Evolutionary conservation across 2,113 vertebrate species (phyloP), one percentile per base, ranked within the genome.

Genomic region (Coptodon rendalli): DNA sequence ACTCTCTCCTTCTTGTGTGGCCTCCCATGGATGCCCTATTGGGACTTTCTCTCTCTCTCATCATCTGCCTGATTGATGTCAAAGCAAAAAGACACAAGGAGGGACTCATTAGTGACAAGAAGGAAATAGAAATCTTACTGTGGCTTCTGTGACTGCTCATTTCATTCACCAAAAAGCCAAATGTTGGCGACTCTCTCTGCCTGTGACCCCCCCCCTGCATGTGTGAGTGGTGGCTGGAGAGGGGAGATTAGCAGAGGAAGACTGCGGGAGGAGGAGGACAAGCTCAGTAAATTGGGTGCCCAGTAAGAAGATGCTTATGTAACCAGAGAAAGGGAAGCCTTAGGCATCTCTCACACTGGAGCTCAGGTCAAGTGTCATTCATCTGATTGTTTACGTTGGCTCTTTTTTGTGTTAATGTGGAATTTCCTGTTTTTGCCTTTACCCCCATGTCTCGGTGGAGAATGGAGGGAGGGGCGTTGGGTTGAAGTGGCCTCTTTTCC

Each of bases 351-450:
- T 91, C 87, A 56, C 90, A 19, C 79, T 83, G 78, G 76, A 87
- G 87, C 84, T 78, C 13, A 50, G 94, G 94, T 96, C 95, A 95
- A 93, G 92, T 93, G 95, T 95, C 94, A 94, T 48, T 89, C 89
- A 57, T 93, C 86, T 89, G 92, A 94, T 95, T 95, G 95, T 96
- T 96, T 95, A 95, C 90, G 17, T 93, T 94, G 90, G 91, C 89
- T 86, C 93, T 92, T 95, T 95, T 95, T 92, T 95, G 92, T 92
- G 93, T 95, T 96, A 95, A 95, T 94, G 93, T 94, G 96, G 95
- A 96, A 96, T 96, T 95, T 96, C 94, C 93, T 96, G 94, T 95
- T 95, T 95, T 92, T 83, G 86, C 81, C 83, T 87, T 94, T 85
- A 86, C 89, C 89, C 90, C 89, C 87, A 93, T 92, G 63, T 40